A percentile compares a stretch with the other conserved stretches of the same genome.
These are phyloP conservation scores for Tachysurus vachellii DNA, from an alignment of 2,113 vertebrate genomes.

Conservation along the genomic window DNA sequence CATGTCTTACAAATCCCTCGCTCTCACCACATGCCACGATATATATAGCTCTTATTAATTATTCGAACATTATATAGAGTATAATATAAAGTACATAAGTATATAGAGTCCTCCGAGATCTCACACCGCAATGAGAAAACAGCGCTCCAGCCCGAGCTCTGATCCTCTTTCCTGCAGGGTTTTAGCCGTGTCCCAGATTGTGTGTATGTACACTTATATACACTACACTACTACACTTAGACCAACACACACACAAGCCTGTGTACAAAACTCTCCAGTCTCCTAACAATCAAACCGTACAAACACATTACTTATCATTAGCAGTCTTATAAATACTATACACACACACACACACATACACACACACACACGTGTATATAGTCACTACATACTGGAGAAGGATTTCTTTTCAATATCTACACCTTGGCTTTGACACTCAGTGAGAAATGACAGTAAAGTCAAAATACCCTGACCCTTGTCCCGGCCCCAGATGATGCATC, in stretches of 20 bases:
- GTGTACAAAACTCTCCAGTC: neutral
- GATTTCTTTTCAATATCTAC: neutral
- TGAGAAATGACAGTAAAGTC: neutral
- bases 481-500: neutral
- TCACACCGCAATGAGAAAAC: neutral
- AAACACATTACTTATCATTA: neutral
- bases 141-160: neutral
- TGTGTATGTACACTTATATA: neutral
- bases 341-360: too few species aligned
- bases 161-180: conserved; percentile 12
- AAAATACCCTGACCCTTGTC: neutral
- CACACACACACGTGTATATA: too few species aligned
- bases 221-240: neutral
- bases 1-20: neutral
- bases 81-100: neutral
- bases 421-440: too few species aligned
- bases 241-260: too few species aligned
- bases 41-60: conserved; percentile 20
- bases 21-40: neutral
- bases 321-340: neutral
- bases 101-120: neutral
- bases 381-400: too few species aligned
- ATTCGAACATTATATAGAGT: neutral
- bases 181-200: neutral
- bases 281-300: neutral